Conservation (phyloP, 2,113 vertebrate genomes). For the Phasianus colchicus region DNA sequence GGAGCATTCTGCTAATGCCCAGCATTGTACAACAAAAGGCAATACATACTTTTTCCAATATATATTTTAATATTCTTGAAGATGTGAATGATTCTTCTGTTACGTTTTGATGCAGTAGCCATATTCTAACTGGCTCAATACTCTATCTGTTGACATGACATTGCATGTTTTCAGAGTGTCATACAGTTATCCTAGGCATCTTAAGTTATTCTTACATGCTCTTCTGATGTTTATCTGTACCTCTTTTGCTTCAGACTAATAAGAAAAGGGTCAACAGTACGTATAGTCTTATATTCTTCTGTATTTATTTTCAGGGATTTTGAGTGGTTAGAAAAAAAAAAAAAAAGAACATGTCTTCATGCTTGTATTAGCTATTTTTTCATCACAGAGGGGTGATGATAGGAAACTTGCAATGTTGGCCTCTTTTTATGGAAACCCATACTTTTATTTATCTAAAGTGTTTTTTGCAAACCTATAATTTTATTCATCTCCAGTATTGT, state of each 20-base stretch:
- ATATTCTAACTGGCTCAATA: not conserved
- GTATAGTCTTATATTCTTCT: not conserved
- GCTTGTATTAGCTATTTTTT: not conserved
- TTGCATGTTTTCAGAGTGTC: not conserved
- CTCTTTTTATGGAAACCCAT: not conserved
- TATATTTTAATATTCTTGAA: not conserved
- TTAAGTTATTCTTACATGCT: not conserved
- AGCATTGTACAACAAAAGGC: not conserved
- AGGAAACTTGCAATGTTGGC: not conserved
- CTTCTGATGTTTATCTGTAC: not conserved
- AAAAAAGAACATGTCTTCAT: not conserved
- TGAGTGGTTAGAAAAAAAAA: not conserved
- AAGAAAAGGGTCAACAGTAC: not conserved
- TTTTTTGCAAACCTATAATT: constrained; percentile 19
- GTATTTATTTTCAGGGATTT: not conserved
- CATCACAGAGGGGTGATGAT: not conserved
- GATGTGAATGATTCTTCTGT: fast-evolving
- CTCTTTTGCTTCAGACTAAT: not conserved
- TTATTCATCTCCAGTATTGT: not conserved
- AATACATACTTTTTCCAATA: not conserved
- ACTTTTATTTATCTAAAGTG: not conserved
- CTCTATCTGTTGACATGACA: not conserved
- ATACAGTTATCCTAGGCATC: not conserved
- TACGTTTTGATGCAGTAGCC: not conserved
- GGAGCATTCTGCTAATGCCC: not conserved